Conservation (phyloP, 2,797 vertebrate species). For the Pantherophis vulpinus region DNA sequence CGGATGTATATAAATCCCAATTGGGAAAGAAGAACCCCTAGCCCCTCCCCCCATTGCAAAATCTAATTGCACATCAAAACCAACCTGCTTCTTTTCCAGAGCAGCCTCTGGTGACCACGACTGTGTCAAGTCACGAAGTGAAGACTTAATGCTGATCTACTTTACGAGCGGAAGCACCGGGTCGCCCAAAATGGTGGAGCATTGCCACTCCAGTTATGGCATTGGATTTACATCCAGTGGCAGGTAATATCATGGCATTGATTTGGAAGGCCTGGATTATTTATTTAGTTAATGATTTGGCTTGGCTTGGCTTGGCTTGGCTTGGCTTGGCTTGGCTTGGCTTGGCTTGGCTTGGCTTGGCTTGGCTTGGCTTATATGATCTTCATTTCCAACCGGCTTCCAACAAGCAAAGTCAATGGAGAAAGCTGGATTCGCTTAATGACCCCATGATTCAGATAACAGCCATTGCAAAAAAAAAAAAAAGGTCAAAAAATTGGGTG, state of each 20-base stretch:
- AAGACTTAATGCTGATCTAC: constrained; percentile 75
- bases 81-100: constrained; percentile 58
- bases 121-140: constrained; percentile 73
- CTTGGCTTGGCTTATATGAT: too few species aligned
- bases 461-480: background rate
- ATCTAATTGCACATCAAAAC: background rate
- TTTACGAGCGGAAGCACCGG: constrained; percentile 85
- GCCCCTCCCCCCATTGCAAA: background rate
- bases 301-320: background rate
- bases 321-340: too few species aligned
- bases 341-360: too few species aligned
- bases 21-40: background rate
- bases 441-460: too few species aligned
- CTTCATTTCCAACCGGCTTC: too few species aligned
- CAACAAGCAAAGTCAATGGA: too few species aligned
- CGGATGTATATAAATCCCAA: background rate
- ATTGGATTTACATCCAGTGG: constrained; percentile 74
- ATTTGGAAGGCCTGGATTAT: background rate
- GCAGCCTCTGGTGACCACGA: constrained; percentile 67
- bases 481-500: background rate
- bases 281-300: background rate
- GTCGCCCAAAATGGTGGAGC: constrained; percentile 81
- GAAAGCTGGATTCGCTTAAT: too few species aligned
- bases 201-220: constrained; percentile 78
- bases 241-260: constrained; percentile 61